Conservation (phyloP, 2,113 vertebrate genomes). For the Acinonyx jubatus region DNA sequence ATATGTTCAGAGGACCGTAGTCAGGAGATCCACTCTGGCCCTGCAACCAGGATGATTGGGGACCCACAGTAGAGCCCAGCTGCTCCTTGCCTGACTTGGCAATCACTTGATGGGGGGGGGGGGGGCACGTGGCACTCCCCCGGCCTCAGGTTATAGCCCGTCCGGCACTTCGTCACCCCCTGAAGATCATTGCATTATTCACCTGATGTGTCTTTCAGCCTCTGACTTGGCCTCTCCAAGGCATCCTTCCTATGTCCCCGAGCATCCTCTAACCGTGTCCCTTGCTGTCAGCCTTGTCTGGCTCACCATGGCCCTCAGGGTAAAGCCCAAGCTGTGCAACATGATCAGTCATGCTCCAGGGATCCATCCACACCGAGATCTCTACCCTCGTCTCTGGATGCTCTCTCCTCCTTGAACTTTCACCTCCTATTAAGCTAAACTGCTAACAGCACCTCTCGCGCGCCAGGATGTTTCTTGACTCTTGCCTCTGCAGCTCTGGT, state of each 20-base stretch:
- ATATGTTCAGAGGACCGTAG: rapidly evolving
- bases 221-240: background rate
- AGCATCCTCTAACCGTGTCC: background rate
- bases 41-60: background rate
- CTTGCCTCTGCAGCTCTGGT: background rate
- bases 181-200: rapidly evolving
- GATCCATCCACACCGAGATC: background rate
- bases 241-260: background rate
- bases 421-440: background rate
- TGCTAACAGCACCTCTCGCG: too few relatives aligned
- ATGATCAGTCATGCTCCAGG: background rate
- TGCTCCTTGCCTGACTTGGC: background rate
- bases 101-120: too few relatives aligned
- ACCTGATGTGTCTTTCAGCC: background rate
- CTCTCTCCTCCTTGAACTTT: background rate
- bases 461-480: background rate
- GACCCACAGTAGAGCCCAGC: background rate
- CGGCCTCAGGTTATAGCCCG: too few relatives aligned
- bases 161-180: background rate
- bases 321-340: background rate
- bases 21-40: background rate
- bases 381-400: background rate
- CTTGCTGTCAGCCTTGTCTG: background rate
- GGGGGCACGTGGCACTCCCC: background rate
- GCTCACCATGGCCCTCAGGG: background rate